phyloP scores from a whole-genome alignment of 2,113 vertebrate genomes.

The Triplophysa rosa region DNA sequence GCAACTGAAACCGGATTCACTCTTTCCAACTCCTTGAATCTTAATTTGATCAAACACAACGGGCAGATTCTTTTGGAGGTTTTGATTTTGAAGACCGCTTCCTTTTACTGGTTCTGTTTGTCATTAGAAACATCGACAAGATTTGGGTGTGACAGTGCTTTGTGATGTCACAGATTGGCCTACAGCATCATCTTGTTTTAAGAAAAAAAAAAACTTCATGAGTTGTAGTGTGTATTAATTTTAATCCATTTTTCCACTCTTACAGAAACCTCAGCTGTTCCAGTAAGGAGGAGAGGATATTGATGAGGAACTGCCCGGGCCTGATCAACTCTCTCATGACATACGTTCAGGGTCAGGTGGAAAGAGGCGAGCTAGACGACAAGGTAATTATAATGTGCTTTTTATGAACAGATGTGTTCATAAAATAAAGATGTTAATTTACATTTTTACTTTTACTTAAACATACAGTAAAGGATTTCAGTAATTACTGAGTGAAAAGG shows the following conservation, averaged over 20 bases:
- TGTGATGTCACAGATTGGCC: too few species aligned
- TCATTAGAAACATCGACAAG: too few species aligned
- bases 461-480: too few species aligned
- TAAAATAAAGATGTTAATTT: too few species aligned
- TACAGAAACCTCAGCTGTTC: conserved; percentile 88
- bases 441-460: background rate
- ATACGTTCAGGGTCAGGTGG: conserved; percentile 83
- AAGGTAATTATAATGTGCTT: conserved; percentile 71
- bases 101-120: too few species aligned
- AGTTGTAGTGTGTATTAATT: background rate
- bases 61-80: too few species aligned
- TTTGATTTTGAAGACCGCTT: too few species aligned
- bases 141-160: too few species aligned
- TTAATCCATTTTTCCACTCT: background rate
- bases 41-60: too few species aligned
- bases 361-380: conserved; percentile 79
- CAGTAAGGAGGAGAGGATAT: conserved; percentile 67
- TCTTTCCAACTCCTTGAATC: too few species aligned
- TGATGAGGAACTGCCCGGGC: conserved; percentile 80
- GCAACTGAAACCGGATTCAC: too few species aligned
- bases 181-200: background rate
- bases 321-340: conserved; percentile 86
- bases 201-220: background rate
- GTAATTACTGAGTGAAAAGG: too few species aligned
- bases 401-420: background rate